Percentiles rank a stretch among this genome's conserved stretches.
Conservation (phyloP, 2,888 invertebrate genomes). For the Cephonodes hylas region DNA sequence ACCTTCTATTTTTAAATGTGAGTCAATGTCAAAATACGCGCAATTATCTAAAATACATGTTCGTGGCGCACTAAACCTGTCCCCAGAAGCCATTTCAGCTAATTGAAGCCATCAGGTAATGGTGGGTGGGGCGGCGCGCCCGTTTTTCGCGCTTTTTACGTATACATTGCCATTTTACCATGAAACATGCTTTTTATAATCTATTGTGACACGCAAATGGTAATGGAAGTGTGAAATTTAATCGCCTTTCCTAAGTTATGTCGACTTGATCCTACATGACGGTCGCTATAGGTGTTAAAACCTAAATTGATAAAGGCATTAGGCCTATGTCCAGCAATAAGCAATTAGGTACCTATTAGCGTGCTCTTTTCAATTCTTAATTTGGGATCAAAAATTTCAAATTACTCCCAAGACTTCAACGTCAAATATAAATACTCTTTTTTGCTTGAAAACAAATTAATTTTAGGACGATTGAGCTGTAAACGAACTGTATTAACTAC, state of each 20-base stretch:
- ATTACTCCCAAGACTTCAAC: no score
- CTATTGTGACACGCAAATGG: not conserved
- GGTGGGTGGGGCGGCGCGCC: not conserved
- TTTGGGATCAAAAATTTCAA: no score
- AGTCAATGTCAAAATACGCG: not conserved
- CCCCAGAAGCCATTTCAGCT: not conserved
- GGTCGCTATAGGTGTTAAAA: not conserved
- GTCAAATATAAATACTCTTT: no score
- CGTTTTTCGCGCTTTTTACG: not conserved
- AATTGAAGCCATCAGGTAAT: not conserved
- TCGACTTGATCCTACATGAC: not conserved
- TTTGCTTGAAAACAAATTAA: no score
- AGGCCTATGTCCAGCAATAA: no score
- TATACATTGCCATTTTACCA: not conserved
- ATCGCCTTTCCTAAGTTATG: not conserved
- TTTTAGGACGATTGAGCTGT: no score
- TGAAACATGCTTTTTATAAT: not conserved
- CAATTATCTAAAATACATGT: not conserved
- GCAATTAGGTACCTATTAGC: no score
- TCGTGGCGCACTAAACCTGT: not conserved
- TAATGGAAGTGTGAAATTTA: not conserved
- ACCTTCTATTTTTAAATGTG: not conserved
- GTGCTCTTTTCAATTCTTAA: no score
- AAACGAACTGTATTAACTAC: no score
- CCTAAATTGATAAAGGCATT: no score